Base-by-base conservation (phyloP, 2,797 vertebrate genomes). In the Holocentrus rufus region DNA sequence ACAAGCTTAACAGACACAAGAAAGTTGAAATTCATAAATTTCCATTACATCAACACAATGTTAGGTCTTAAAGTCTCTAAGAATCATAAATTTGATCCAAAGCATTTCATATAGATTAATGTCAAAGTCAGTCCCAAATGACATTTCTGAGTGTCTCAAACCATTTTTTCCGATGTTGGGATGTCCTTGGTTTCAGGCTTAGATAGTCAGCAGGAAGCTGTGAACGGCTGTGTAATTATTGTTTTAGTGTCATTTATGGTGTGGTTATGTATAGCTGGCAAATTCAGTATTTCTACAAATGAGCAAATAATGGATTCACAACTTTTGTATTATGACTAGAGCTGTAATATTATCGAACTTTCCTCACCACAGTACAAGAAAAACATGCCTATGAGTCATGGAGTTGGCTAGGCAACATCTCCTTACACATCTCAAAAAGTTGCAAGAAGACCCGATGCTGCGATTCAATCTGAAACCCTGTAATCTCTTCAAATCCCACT, bases 311-410 rank as follows among this genome's bases (percentile, higher is more conserved):
- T 47, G 60, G 22, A 62, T 62, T 60, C 42, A 60, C 39, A 36
- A 36, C 15, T 15, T 36, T 15, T 42, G 13, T 42, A 23, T 44
- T 60, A 34, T 60, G 27, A 60, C 36, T 55, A 9, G 2, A 63
- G 60, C 59, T 52, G 47, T 46, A 49, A 72, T 39, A 46, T 46
- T 42, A 20, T 22, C 31, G 22, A 20, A 8, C 14, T 11, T 20
- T 65, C 47, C 11, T 39, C 54, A 68, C 69, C 56, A 53, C 36
- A 72, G 11, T 11, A 31, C 1, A 46, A 49, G 23, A 34, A 10
- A 39, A 47, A 23, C 18, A 14, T 39, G 8, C 39, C 5, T 39
- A 5, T 88, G 81, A 85, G 70, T 88, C 83, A 86, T 67, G 23
- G 54, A 30, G 30, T 67, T 70, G 83, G 78, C 70, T 72, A 69